A percentile compares a stretch with the other conserved stretches of the same genome.
Conservation (phyloP, 2,888 invertebrate species). For the Thecophora atra region DNA sequence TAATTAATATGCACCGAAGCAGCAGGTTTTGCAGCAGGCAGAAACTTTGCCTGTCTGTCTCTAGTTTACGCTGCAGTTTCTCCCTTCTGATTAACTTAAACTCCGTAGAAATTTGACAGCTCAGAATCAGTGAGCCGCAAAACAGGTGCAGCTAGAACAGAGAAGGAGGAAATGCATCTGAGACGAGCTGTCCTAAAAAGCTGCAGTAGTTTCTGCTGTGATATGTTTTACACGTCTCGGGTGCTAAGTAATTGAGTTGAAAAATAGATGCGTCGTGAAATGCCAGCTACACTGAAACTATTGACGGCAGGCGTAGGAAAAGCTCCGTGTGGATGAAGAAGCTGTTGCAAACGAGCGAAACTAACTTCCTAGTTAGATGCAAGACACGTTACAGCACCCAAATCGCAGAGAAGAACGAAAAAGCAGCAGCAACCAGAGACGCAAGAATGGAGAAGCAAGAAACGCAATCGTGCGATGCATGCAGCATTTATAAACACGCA, state of each 20-base stretch:
- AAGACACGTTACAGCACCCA: neutral
- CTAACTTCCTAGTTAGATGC: neutral
- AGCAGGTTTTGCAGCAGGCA: neutral
- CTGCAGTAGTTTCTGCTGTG: conserved; percentile 1
- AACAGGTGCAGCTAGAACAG: neutral
- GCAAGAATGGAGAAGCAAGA: too few species aligned
- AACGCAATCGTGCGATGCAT: neutral
- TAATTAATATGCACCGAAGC: neutral
- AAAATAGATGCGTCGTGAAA: conserved; percentile 21
- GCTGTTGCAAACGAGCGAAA: neutral
- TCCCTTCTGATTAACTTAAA: neutral
- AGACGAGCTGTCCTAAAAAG: neutral
- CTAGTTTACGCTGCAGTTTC: neutral
- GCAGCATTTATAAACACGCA: neutral
- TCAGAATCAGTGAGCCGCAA: neutral
- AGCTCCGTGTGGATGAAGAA: neutral
- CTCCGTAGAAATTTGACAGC: neutral
- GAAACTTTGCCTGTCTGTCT: neutral
- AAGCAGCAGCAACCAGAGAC: neutral
- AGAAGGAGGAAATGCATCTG: too few species aligned
- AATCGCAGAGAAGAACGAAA: neutral
- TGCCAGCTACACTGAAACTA: neutral
- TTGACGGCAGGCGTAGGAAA: too few species aligned
- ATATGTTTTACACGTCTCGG: conserved; percentile 27
- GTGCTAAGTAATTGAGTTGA: conserved; percentile 35